Conservation (phyloP, 2,888 invertebrate species). For the Syritta pipiens region DNA sequence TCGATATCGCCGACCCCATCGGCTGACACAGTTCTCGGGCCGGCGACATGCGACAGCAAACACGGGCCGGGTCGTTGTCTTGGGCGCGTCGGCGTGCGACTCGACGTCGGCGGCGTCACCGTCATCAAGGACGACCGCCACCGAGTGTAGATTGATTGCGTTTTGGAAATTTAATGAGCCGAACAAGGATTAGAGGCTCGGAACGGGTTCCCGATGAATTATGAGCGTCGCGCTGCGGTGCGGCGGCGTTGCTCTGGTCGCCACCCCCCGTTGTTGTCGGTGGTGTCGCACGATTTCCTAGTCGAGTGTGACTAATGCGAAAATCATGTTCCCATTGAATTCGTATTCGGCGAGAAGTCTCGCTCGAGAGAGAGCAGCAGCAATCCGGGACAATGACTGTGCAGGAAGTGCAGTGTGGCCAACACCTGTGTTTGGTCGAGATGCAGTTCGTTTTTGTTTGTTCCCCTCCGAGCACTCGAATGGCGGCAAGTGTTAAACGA, state of each 20-base stretch:
- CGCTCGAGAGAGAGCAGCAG: not conserved
- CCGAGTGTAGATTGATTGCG: constrained; percentile 8
- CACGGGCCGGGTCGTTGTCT: not conserved
- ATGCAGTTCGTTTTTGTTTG: not conserved
- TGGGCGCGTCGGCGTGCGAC: too few relatives aligned
- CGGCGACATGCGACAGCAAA: too few relatives aligned
- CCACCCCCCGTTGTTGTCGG: constrained; percentile 32
- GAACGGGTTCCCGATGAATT: constrained; percentile 15
- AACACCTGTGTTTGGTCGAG: constrained; percentile 52
- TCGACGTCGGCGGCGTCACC: not conserved
- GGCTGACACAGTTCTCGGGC: not conserved
- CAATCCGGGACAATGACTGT: constrained; percentile 41
- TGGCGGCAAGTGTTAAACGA: constrained; percentile 12
- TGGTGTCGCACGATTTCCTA: constrained; percentile 55
- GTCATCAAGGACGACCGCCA: constrained; percentile 32
- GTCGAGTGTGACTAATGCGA: constrained; percentile 66
- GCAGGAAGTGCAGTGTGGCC: constrained; percentile 53
- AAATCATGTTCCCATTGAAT: constrained; percentile 63
- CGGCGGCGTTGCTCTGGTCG: too few relatives aligned
- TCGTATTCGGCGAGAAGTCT: constrained; percentile 40
- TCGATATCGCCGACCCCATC: not conserved
- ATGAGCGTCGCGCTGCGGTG: constrained; percentile 18
- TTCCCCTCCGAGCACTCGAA: not conserved
- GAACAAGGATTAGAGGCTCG: not conserved
- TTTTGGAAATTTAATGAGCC: constrained; percentile 25